Percentiles rank a stretch among this genome's conserved stretches.
phyloP scores from a whole-genome alignment of 2,113 vertebrate species.

The Ageneiosus marmoratus region DNA sequence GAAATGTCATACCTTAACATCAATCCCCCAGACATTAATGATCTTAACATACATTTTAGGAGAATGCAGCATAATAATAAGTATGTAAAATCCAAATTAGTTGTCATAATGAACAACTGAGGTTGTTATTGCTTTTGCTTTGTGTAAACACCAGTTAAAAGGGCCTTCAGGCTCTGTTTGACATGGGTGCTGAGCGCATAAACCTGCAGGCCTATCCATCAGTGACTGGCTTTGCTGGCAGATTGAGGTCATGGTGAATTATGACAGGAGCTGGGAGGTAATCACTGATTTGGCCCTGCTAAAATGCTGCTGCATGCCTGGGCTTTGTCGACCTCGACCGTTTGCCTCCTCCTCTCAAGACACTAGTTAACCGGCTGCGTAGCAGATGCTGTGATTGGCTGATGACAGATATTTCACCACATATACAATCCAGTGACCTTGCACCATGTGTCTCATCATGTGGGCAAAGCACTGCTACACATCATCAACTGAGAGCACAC shows the following conservation, averaged over 20 bases:
- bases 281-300: conserved; percentile 72
- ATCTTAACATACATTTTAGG: background rate
- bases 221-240: conserved; percentile 67
- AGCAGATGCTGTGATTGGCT: conserved; percentile 47
- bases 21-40: background rate
- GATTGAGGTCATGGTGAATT: conserved; percentile 82
- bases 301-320: conserved; percentile 51
- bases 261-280: conserved; percentile 73
- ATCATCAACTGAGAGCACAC: background rate
- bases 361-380: conserved; percentile 61
- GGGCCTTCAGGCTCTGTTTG: conserved; percentile 64
- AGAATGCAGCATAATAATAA: background rate
- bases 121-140: conserved; percentile 47
- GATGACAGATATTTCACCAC: conserved; percentile 61
- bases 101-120: background rate
- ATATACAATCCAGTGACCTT: conserved; percentile 64
- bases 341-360: conserved; percentile 57
- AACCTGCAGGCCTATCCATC: conserved; percentile 73
- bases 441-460: conserved; percentile 44
- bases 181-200: conserved; percentile 65
- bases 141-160: conserved; percentile 65
- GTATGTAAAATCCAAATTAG: background rate
- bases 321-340: conserved; percentile 68
- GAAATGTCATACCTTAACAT: background rate
- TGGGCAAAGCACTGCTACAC: background rate